phyloP scores from a whole-genome alignment of 2,113 vertebrate genomes.

The Motacilla tschutschensis region DNA sequence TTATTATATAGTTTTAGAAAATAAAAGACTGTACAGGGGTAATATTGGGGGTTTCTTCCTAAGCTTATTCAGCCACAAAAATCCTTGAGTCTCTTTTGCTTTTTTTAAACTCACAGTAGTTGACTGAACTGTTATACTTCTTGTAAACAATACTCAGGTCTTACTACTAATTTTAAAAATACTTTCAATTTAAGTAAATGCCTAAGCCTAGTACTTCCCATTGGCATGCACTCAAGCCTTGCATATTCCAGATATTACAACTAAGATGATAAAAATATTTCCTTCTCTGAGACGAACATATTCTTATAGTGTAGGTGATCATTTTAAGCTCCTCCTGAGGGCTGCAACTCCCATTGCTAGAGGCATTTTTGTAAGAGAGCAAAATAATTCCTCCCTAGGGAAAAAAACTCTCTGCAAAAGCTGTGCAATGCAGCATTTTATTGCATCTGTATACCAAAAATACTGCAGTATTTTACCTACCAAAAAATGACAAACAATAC shows the following conservation, averaged over 20 bases:
- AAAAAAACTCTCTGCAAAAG: not conserved
- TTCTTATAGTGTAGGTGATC: not conserved
- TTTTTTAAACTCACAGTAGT: not conserved
- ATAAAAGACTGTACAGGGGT: not conserved
- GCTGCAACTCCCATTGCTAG: not conserved
- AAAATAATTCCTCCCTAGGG: not conserved
- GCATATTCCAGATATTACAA: not conserved
- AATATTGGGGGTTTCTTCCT: not conserved
- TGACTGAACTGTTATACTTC: not conserved
- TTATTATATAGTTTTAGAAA: not conserved
- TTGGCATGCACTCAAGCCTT: not conserved
- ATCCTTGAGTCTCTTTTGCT: not conserved
- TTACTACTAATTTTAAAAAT: not conserved
- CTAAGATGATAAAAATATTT: not conserved
- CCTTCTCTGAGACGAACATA: not conserved
- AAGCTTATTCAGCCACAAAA: not conserved
- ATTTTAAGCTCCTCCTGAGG: not conserved
- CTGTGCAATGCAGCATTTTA: not conserved
- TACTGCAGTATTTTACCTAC: not conserved
- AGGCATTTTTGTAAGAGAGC: not conserved
- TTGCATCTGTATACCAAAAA: not conserved
- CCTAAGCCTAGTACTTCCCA: not conserved
- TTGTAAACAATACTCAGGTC: not conserved
- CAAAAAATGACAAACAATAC: not conserved
- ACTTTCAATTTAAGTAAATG: not conserved